phyloP scores from a whole-genome alignment of 64 coral and sea anemone genomes.

The Orbicella faveolata region DNA sequence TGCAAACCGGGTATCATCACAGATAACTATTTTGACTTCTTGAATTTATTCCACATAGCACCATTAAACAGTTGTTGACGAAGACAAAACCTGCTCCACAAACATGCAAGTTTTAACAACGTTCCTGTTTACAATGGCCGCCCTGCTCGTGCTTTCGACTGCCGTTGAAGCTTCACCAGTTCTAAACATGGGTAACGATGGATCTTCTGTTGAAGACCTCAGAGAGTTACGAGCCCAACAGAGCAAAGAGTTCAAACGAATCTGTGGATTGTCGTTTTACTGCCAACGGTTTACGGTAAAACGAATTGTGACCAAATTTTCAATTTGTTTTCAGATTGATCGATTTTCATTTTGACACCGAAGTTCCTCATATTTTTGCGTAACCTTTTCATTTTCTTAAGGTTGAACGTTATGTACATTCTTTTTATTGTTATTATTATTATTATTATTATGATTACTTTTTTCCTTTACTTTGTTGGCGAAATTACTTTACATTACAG shows the following conservation, averaged over 20 bases:
- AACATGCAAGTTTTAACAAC: constrained; percentile 2
- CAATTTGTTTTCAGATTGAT: too few species aligned
- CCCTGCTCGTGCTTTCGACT: not conserved
- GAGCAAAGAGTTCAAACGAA: not conserved
- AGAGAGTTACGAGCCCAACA: not conserved
- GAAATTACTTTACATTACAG: too few species aligned
- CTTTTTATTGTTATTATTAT: too few species aligned
- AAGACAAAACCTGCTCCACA: too few species aligned
- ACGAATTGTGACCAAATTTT: too few species aligned
- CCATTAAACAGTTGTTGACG: not conserved
- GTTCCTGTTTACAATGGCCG: not conserved
- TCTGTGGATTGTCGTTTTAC: constrained; percentile 13
- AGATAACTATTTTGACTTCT: not conserved
- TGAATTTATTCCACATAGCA: not conserved
- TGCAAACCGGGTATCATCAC: too few species aligned
- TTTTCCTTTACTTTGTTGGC: too few species aligned
- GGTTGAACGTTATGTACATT: too few species aligned
- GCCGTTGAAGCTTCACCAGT: not conserved
- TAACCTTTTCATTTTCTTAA: too few species aligned
- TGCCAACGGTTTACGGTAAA: not conserved
- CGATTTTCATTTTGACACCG: too few species aligned
- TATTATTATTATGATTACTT: too few species aligned
- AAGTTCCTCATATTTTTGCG: too few species aligned
- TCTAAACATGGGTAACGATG: not conserved
- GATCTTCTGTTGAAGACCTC: not conserved